Conservation (phyloP, 2,113 vertebrate species). For the Pelodiscus sinensis region DNA sequence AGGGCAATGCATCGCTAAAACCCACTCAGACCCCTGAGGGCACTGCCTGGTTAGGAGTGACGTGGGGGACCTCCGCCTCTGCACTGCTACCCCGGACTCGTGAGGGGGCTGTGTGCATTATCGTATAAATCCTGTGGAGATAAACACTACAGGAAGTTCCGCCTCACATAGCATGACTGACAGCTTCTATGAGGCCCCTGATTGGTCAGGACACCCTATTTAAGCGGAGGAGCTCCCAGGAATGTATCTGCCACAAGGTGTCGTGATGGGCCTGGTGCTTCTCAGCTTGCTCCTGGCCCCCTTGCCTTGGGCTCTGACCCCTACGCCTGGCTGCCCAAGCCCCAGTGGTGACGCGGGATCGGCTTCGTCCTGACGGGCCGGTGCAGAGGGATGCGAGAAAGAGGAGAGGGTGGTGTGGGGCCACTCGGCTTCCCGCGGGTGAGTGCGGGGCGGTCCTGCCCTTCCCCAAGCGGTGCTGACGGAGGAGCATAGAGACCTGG, state of each 20-base stretch:
- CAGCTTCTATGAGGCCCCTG: background rate
- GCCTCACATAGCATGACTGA: background rate
- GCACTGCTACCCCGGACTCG: fast-evolving
- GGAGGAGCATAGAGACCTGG: too few species aligned
- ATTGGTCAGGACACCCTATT: background rate
- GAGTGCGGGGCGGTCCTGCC: too few species aligned
- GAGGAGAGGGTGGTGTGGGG: background rate
- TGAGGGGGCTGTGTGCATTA: background rate
- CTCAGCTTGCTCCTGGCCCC: background rate
- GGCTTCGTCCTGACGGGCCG: background rate
- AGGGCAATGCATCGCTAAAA: background rate
- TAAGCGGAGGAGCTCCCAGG: background rate
- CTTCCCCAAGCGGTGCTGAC: too few species aligned
- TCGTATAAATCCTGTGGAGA: background rate
- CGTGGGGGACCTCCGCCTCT: background rate
- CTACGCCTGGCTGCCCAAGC: background rate
- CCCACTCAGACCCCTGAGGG: background rate
- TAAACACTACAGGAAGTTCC: background rate
- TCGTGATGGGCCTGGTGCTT: background rate
- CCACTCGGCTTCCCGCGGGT: too few species aligned
- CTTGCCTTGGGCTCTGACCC: background rate
- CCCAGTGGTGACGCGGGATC: background rate
- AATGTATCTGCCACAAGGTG: background rate
- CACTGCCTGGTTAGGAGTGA: too few species aligned
- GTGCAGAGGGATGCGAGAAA: background rate